Conservation (phyloP, 1,140 invertebrate species). For the Coptotermes formosanus region DNA sequence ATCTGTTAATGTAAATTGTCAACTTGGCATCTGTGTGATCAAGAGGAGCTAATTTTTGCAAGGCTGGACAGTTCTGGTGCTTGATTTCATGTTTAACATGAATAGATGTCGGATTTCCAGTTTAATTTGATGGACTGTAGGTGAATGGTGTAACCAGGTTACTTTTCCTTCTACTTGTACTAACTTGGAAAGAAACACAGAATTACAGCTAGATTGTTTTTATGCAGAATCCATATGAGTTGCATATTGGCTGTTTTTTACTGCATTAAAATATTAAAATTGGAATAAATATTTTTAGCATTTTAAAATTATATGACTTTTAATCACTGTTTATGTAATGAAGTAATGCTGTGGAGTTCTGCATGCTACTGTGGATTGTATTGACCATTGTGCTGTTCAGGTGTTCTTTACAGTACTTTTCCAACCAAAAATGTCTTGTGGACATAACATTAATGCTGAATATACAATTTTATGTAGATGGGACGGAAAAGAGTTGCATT, state of each 20-base stretch:
- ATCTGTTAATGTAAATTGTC: neutral
- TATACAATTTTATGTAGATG: neutral
- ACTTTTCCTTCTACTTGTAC: neutral
- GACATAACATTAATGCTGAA: neutral
- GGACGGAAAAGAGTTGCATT: neutral
- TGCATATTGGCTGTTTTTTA: neutral
- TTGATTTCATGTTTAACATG: slow-evolving; percentile 14
- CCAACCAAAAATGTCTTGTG: neutral
- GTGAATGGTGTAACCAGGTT: neutral
- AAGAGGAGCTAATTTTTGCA: neutral
- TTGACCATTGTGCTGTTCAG: neutral
- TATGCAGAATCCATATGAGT: neutral
- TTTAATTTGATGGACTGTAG: neutral
- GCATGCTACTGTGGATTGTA: neutral
- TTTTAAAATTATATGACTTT: neutral
- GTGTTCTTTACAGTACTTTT: neutral
- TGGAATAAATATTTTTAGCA: neutral
- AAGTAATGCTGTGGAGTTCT: neutral
- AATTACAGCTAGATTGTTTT: neutral
- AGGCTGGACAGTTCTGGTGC: neutral
- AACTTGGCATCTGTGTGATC: neutral
- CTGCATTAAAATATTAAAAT: neutral
- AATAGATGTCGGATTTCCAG: neutral
- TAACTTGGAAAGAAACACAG: neutral
- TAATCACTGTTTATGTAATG: neutral